Evolutionary conservation across 2,113 vertebrate species (phyloP).

Genomic region (Mus pahari): DNA sequence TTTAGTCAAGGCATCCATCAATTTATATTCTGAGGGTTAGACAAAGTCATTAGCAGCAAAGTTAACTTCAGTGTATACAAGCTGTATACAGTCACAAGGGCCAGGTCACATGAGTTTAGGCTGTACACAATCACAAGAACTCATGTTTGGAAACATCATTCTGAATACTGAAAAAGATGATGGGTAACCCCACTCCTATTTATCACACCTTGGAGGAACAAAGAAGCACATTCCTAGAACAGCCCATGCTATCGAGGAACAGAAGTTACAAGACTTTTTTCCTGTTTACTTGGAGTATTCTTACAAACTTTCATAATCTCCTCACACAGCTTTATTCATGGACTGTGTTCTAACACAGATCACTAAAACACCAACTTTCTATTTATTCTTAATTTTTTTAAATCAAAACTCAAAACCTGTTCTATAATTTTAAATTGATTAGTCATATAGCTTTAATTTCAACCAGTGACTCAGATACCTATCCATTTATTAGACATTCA

Average conservation of each 20-base stretch:
- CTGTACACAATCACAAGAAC: neutral
- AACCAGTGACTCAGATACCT: neutral
- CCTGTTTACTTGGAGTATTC: neutral
- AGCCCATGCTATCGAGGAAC: too few relatives aligned
- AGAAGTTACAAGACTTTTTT: neutral
- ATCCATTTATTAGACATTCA: neutral
- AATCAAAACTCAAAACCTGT: constrained; percentile 44
- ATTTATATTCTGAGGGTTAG: neutral
- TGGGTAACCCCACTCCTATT: neutral
- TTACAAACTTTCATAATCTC: neutral
- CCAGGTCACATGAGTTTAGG: neutral
- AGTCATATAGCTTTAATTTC: constrained; percentile 36
- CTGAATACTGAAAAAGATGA: neutral
- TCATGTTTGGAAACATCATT: neutral
- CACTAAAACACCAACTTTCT: constrained; percentile 15
- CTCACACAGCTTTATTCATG: neutral
- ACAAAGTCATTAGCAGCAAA: neutral
- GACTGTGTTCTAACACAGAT: neutral
- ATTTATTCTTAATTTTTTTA: constrained; percentile 33
- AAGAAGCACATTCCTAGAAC: neutral
- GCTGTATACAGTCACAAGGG: neutral
- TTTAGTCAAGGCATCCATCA: neutral
- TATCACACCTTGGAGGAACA: neutral
- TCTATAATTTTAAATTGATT: constrained; percentile 62
- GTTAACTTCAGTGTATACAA: neutral